Evolutionary conservation across 2,113 vertebrate genomes (phyloP).

Genomic region (Murina feae): DNA sequence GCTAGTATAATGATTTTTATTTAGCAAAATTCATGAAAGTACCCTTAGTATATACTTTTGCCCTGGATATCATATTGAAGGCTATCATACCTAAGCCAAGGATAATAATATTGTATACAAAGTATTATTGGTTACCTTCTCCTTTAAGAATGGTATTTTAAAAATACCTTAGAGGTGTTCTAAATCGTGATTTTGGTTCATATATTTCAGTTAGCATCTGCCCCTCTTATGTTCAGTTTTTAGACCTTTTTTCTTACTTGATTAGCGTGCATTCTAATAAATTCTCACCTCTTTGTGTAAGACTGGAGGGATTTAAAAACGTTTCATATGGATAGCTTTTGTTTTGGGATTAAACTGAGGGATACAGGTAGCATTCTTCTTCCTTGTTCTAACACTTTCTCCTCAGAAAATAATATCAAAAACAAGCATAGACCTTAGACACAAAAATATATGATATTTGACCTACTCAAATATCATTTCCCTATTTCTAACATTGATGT

Average conservation of each 20-base stretch:
- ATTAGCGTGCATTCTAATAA: background rate
- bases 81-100: background rate
- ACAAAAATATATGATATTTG: background rate
- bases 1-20: background rate
- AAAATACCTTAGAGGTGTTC: background rate
- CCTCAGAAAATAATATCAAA: background rate
- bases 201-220: background rate
- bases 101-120: background rate
- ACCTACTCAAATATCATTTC: background rate
- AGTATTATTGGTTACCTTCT: background rate
- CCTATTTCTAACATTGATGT: background rate
- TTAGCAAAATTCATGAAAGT: background rate
- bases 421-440: background rate
- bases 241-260: background rate
- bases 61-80: background rate
- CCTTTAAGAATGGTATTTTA: background rate
- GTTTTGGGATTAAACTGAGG: background rate
- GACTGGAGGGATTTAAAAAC: background rate
- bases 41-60: background rate
- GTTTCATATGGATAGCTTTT: background rate
- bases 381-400: background rate
- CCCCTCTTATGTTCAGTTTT: background rate
- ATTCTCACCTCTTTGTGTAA: background rate
- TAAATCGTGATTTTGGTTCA: conserved; percentile 20
- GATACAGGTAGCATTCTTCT: background rate